A percentile compares a stretch with the other conserved stretches of the same genome.
These are phyloP conservation scores for Sphaerophoria rueppellii DNA, from an alignment of 2,888 invertebrate genomes.

Conservation along the genomic window DNA sequence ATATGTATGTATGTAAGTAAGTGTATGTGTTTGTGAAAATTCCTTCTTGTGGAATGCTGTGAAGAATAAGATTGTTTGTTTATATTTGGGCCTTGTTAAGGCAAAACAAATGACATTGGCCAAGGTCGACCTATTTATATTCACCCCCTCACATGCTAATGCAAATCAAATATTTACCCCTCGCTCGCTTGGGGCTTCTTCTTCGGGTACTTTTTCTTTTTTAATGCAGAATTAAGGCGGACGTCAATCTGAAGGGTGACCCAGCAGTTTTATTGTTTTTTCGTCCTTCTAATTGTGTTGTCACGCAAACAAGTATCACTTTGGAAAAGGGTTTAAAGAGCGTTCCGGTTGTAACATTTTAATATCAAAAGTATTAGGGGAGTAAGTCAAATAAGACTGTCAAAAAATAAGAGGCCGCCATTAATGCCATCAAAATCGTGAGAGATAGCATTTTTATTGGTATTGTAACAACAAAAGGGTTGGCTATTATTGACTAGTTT, in stretches of 20 bases:
- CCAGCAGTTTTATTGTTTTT: constrained; percentile 30
- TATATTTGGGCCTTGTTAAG: constrained; percentile 6
- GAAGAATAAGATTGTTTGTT: background rate
- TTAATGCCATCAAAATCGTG: too few relatives aligned
- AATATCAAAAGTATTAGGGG: too few relatives aligned
- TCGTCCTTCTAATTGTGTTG: constrained; percentile 42
- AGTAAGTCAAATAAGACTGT: too few relatives aligned
- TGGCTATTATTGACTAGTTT: too few relatives aligned
- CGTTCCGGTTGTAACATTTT: constrained; percentile 38
- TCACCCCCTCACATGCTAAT: constrained; percentile 28
- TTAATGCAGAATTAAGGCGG: background rate
- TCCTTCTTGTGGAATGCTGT: background rate
- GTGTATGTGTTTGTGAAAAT: background rate
- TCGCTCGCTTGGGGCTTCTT: background rate
- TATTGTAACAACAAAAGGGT: too few relatives aligned
- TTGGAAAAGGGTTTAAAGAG: constrained; percentile 37
- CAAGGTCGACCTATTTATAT: constrained; percentile 55
- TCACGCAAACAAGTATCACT: constrained; percentile 56
- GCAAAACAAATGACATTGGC: constrained; percentile 57
- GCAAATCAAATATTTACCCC: constrained; percentile 50
- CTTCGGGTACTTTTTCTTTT: background rate
- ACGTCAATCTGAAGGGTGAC: constrained; percentile 14
- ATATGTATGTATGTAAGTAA: too few relatives aligned
- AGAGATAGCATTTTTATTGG: too few relatives aligned
- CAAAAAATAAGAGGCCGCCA: too few relatives aligned